Conservation (phyloP, 2,888 invertebrate genomes). For the Tiliacea aurago region DNA sequence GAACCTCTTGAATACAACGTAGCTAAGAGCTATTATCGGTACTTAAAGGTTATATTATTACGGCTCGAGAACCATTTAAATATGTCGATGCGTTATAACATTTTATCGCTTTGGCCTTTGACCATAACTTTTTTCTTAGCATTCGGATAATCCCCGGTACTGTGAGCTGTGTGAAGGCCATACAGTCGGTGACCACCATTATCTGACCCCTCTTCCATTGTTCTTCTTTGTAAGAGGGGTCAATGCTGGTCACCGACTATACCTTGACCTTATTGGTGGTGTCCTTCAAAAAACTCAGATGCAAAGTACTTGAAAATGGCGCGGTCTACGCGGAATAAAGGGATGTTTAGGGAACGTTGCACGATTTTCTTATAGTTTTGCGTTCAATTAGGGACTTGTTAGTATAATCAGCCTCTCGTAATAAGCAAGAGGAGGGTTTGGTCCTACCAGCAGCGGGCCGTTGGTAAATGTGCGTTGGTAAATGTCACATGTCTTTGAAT, state of each 20-base stretch:
- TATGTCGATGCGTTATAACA: not conserved
- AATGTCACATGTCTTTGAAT: not conserved
- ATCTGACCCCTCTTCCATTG: no score
- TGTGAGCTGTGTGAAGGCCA: slow-evolving; percentile 10
- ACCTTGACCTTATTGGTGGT: slow-evolving; percentile 15
- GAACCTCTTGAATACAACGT: slow-evolving; percentile 42
- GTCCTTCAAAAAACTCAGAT: slow-evolving; percentile 30
- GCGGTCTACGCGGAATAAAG: not conserved
- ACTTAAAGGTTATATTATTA: not conserved
- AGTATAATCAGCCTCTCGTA: no score
- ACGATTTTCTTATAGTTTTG: not conserved
- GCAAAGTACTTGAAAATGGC: not conserved
- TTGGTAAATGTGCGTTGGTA: not conserved
- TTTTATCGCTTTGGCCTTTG: not conserved
- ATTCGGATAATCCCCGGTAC: not conserved
- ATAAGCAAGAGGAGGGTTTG: no score
- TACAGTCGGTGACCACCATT: no score
- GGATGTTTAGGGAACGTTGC: not conserved
- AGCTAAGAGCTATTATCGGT: not conserved
- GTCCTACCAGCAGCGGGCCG: not conserved
- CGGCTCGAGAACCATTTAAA: not conserved
- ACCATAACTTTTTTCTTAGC: not conserved
- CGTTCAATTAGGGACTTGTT: not conserved
- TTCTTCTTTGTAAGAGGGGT: no score
- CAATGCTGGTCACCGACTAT: no score